These are phyloP conservation scores for Spisula subtruncata DNA, from an alignment of 2,888 invertebrate species.

Conservation along the genomic window DNA sequence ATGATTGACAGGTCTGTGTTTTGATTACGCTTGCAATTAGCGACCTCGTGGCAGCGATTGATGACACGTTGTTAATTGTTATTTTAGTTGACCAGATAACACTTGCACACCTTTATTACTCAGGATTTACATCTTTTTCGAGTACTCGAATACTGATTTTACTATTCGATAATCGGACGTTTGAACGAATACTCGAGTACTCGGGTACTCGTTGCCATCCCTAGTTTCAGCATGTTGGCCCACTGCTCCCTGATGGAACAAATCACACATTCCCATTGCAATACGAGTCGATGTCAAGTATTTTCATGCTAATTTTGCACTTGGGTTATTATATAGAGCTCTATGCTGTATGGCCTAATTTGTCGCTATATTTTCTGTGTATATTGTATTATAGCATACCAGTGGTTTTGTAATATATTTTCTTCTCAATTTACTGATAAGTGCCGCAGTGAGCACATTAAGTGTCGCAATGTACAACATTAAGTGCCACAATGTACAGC, in stretches of 20 bases:
- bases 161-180: no score
- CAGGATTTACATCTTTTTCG: no score
- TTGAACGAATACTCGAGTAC: no score
- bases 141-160: no score
- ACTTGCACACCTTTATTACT: no score
- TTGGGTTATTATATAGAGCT: not conserved
- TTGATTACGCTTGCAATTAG: no score
- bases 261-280: slow-evolving; percentile 17
- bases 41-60: no score
- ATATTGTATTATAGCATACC: slow-evolving; percentile 8
- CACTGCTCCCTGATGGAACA: not conserved
- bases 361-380: not conserved
- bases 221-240: slow-evolving; percentile 1
- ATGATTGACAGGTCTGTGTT: no score
- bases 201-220: no score
- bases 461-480: not conserved
- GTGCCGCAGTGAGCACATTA: not conserved
- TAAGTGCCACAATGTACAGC: not conserved
- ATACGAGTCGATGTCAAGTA: slow-evolving; percentile 7
- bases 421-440: slow-evolving; percentile 1
- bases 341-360: slow-evolving; percentile 11
- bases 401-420: slow-evolving; percentile 12
- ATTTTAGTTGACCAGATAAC: no score
- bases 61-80: no score
- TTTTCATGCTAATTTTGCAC: slow-evolving; percentile 22